Conservation (phyloP, 2,888 invertebrate species). For the Disparrhopalites patrizii region DNA sequence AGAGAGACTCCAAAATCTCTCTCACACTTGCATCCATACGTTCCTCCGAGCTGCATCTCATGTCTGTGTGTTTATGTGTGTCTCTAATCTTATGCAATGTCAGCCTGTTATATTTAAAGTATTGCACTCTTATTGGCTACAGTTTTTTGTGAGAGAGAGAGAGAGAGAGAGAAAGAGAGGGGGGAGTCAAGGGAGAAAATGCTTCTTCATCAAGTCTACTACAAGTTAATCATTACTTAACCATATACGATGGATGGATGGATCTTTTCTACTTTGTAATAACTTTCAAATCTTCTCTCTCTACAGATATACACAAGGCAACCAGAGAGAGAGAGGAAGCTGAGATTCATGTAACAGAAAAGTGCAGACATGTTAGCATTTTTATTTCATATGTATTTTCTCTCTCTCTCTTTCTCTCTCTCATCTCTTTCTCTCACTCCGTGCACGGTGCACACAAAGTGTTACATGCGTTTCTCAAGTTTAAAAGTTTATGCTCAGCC, state of each 20-base stretch:
- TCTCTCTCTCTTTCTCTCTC: no score
- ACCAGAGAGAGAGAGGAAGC: not conserved
- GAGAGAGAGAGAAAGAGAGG: not conserved
- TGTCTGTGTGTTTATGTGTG: not conserved
- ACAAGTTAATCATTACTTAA: slow-evolving; percentile 22
- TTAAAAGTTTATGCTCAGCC: slow-evolving; percentile 12
- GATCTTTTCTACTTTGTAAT: not conserved
- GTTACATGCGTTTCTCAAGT: not conserved
- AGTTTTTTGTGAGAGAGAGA: no score
- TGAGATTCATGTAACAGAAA: not conserved
- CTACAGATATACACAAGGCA: not conserved
- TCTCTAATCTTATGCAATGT: slow-evolving; percentile 2
- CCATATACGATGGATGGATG: slow-evolving; percentile 8
- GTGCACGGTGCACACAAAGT: not conserved
- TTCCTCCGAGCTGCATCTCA: not conserved
- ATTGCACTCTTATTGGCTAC: slow-evolving; percentile 14
- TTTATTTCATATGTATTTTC: slow-evolving; percentile 2
- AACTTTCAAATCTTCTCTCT: not conserved
- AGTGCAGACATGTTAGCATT: slow-evolving; percentile 10
- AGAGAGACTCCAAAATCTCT: no score
- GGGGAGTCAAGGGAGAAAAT: slow-evolving; percentile 1
- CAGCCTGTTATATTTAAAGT: slow-evolving; percentile 10
- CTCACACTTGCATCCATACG: not conserved
- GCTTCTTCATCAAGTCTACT: slow-evolving; percentile 20
- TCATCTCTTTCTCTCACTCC: no score